Evolutionary conservation across 1,140 invertebrate genomes (phyloP).

Genomic region (Calliphora vicina): DNA sequence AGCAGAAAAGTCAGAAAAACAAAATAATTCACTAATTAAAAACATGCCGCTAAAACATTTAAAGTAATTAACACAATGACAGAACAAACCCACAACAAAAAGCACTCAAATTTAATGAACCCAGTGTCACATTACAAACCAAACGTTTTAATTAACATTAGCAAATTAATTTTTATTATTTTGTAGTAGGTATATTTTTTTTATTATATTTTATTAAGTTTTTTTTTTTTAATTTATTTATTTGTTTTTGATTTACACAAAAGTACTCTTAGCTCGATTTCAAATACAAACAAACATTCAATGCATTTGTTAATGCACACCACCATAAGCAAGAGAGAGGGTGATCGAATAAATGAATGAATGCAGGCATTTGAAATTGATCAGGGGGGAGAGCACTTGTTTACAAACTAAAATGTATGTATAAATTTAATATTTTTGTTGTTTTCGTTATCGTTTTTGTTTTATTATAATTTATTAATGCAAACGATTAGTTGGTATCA

Average conservation of each 20-base stretch:
- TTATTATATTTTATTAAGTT: neutral
- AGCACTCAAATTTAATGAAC: neutral
- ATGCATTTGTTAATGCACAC: neutral
- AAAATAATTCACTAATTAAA: too few species aligned
- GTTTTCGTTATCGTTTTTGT: neutral
- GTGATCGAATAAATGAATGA: neutral
- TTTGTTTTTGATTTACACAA: neutral
- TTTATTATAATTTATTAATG: neutral
- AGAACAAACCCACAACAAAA: neutral
- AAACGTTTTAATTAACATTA: neutral
- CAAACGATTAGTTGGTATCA: neutral
- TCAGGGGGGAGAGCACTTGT: neutral
- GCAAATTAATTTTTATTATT: neutral
- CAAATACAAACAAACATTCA: neutral
- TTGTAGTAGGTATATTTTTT: neutral
- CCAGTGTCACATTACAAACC: neutral
- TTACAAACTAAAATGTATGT: neutral
- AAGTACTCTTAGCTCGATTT: neutral
- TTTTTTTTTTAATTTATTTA: neutral
- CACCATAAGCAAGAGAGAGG: neutral
- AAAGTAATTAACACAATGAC: neutral
- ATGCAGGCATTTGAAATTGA: neutral
- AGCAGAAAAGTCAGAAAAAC: too few species aligned
- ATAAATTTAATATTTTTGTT: conserved; percentile 1
- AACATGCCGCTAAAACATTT: neutral